These are phyloP conservation scores for Carapus acus DNA, from an alignment of 2,797 vertebrate species.

Conservation along the genomic window DNA sequence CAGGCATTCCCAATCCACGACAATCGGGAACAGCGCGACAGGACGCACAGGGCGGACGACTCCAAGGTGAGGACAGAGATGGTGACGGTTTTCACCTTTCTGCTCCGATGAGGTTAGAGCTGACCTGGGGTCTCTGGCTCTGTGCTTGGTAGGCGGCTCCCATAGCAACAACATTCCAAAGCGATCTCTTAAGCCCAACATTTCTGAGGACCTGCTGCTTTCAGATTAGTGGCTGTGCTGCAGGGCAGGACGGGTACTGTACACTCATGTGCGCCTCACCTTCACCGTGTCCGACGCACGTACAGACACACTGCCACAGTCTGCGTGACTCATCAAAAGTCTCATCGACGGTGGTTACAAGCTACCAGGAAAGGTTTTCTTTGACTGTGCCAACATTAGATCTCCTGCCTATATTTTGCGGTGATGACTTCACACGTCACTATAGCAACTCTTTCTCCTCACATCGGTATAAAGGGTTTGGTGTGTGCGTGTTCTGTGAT, in stretches of 20 bases:
- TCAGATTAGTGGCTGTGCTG: slow-evolving; percentile 46
- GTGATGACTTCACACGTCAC: too few species aligned
- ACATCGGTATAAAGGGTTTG: too few species aligned
- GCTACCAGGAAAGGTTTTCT: too few species aligned
- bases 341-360: neutral
- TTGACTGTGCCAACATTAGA: too few species aligned
- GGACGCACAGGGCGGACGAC: too few species aligned
- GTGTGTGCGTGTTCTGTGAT: too few species aligned
- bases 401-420: too few species aligned
- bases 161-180: slow-evolving; percentile 64
- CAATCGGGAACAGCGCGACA: slow-evolving; percentile 15
- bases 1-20: slow-evolving; percentile 39
- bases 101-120: slow-evolving; percentile 13
- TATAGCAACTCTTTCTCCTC: too few species aligned
- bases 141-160: slow-evolving; percentile 39
- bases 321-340: neutral
- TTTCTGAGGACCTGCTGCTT: slow-evolving; percentile 58
- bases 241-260: slow-evolving; percentile 24
- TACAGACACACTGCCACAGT: neutral
- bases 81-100: slow-evolving; percentile 4
- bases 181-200: slow-evolving; percentile 55
- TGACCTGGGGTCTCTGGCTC: slow-evolving; percentile 13
- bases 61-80: slow-evolving; percentile 19
- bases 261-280: slow-evolving; percentile 15
- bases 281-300: slow-evolving; percentile 7